Evolutionary conservation across 2,888 invertebrate genomes (phyloP), one percentile per base, ranked within the genome.

Genomic region (Ypsolopha sequella): DNA sequence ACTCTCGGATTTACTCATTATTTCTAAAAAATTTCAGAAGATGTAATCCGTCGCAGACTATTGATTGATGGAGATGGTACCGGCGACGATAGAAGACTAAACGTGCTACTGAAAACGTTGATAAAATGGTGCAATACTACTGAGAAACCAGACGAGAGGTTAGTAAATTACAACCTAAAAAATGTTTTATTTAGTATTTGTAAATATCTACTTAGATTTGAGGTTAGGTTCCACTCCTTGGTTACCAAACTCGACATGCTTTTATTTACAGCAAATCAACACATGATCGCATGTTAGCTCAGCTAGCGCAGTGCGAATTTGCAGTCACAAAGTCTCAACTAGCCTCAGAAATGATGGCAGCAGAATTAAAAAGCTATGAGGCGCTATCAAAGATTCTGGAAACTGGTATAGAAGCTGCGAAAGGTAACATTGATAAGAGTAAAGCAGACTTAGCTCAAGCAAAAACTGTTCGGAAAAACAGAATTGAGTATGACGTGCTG

Each of bases 51-150:
- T 60, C 89, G 97, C 60, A 90, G 97, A 56, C 85, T 99, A 41
- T 80, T 98, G 36, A 96, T 98, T 63, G 99, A 99, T 73, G 99
- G 98, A 11, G 98, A 99, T 87, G 98, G 98, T 7, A 96, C 95
- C 8, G 98, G 97, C 14, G 99, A 99, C 70, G 98, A 99, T 70
- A 89, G 97, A 53, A 88, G 97, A 53, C 88, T 98, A 14, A 96
- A 95, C 69, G 91, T 93, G 52, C 82, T 98, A 13, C 77, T 97
- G 8, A 96, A 96, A 81, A 92, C 93, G 24, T 89, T 95, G 54
- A 90, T 93, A 45, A 95, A 94, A 79, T 95, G 93, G 93, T 91
- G 91, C 52, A 91, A 91, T 63, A 88, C 88, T 49, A 73, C 88
- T 1, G 92, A 92, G 48, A 88, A 90, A 48, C 78, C 89, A 1